Evolutionary conservation across 2,888 invertebrate genomes (phyloP), one percentile per base, ranked within the genome.

Genomic region (Callimorpha dominula): DNA sequence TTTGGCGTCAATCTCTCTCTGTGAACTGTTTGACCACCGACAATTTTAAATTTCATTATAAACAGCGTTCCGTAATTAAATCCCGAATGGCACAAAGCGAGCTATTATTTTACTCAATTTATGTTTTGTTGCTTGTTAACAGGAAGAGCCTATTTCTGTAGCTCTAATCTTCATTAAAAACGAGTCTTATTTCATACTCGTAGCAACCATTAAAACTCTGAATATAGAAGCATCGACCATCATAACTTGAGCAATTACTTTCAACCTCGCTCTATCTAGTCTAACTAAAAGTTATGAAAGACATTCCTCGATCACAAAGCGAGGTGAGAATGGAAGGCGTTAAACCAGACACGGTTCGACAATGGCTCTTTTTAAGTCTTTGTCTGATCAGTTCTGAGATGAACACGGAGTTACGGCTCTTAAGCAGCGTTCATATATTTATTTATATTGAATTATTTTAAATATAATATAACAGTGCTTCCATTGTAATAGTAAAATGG

Each of bases 361-460:
- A 93, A 93, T 91, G 82, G 88, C 77, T 88, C 90, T 91, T 90
- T 89, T 87, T 88, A 88, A 83, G 80, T 85, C 85, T 89, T 92
- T 92, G 91, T 92, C 86, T 85, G 88, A 78, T 79, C 77, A 78
- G 70, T 66, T 67, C 65, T 75, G 76, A 78, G 77, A 77, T 86
- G 81, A 86, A 85, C 84, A 83, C 79, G 78, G 81, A 50, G 68
- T 46, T 68, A 57, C 15, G 68, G 17, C 14, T 50, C 17, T 40
- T 62, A 49, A 46, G 60, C 46, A 60, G 17, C 40, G 60, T 40
- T 50, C 69, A 62, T 69, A 40, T 49, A 50, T 43, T 46, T 49
- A 50, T 43, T 46, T 43, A 15, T 50, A 49, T 65, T 31, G 15
- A 60, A 62, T 31, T 12, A 40, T 3, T n/a, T 40, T 14, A 11